A percentile compares a stretch with the other conserved stretches of the same genome.
Conservation (phyloP, 2,113 vertebrate species). For the Calcarius ornatus region DNA sequence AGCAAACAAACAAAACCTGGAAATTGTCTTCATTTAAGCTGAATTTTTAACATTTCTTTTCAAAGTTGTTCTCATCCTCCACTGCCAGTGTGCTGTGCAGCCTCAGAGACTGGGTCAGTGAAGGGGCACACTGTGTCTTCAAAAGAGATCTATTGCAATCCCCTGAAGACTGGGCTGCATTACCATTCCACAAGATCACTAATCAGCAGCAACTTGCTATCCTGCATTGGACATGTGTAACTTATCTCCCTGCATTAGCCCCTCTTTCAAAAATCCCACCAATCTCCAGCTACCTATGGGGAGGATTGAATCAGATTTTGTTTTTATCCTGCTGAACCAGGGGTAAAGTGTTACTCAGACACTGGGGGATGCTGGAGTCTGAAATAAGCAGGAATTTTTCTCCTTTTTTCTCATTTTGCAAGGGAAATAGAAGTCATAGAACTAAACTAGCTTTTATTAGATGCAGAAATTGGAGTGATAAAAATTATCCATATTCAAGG, state of each 20-base stretch:
- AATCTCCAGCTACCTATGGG: not conserved
- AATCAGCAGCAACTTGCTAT: constrained; percentile 21
- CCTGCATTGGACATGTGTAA: not conserved
- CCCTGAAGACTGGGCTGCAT: constrained; percentile 1
- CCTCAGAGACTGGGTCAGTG: constrained; percentile 16
- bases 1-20: not conserved
- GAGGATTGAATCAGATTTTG: not conserved
- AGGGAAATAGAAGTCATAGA: not conserved
- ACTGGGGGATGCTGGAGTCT: not conserved
- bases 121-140: not conserved
- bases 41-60: not conserved
- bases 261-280: not conserved
- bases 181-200: constrained; percentile 31
- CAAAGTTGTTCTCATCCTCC: not conserved
- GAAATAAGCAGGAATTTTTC: not conserved
- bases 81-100: not conserved
- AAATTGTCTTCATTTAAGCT: not conserved
- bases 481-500: not conserved
- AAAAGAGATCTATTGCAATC: constrained; percentile 24
- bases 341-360: not conserved
- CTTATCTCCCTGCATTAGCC: not conserved
- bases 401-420: not conserved
- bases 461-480: not conserved
- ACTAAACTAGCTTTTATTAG: not conserved
- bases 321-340: not conserved